Evolutionary conservation across 2,888 invertebrate genomes (phyloP), one percentile per base, ranked within the genome.

Genomic region (Penaeus monodon): DNA sequence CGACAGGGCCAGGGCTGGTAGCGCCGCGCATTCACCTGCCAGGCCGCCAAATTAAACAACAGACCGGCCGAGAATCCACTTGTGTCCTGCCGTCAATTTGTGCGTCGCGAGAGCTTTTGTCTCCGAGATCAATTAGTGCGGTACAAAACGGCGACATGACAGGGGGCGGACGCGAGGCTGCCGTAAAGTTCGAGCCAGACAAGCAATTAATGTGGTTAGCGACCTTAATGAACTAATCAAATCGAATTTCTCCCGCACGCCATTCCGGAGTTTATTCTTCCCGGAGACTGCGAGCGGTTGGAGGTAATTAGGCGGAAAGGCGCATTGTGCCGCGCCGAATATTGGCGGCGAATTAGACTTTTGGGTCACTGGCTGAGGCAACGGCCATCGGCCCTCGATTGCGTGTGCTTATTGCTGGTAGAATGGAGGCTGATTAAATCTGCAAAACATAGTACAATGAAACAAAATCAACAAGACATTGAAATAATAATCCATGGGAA

Each of bases 91-190:
- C 44, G 20, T 38, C 74, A 74, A 24, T 74, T 74, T 74, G 24
- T 33, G 74, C 44, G 38, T 74, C 10, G 44, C 44, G 27, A 38
- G 22, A 20, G 22, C 74, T 38, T 74, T 74, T 74, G 38, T 74
- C 74, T 38, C 20, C 20, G 38, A n/a, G 74, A 24, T 74, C 74
- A 74, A 74, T 74, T 74, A 74, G 74, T 74, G 27, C n/a, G 14
- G 74, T 20, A 27, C 73, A 38, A 27, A 38, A 33, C 44, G 74
- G 24, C 24, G 74, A 17, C 74, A 38, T 74, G 74, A 74, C 38
- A 74, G 74, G 33, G 74, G 74, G 74, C 74, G 74, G 74, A 38
- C 44, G n/a, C 38, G 74, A 14, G 74, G 44, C 74, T 33, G 74
- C 74, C 24, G 74, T 49, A 77, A 12, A 57, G 44, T 10, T 24